A percentile compares a stretch with the other conserved stretches of the same genome.
phyloP scores from a whole-genome alignment of 2,797 vertebrate genomes.

The Hemitrygon akajei region DNA sequence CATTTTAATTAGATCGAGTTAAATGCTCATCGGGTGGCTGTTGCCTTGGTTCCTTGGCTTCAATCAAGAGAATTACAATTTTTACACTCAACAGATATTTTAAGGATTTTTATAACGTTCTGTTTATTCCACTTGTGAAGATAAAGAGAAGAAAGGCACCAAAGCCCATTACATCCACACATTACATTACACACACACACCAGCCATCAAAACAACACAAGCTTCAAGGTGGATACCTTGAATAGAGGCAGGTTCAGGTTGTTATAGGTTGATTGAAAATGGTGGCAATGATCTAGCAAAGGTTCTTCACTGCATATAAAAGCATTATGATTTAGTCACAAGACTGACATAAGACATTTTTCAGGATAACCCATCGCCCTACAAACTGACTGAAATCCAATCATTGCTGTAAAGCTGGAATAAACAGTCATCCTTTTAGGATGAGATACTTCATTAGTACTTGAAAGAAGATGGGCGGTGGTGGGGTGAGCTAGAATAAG shows the following conservation, averaged over 20 bases:
- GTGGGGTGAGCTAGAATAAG: no score
- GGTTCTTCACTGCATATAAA: neutral
- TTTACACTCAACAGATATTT: neutral
- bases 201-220: neutral
- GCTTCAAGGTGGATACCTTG: no score
- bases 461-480: no score
- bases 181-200: neutral
- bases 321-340: neutral
- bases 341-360: neutral
- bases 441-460: no score
- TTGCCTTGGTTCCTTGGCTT: neutral
- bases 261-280: neutral
- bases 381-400: no score
- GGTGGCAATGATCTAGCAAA: neutral
- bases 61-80: neutral
- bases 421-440: no score
- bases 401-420: no score
- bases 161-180: neutral
- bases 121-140: neutral
- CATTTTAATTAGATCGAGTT: neutral
- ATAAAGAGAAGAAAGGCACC: neutral
- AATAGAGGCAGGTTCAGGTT: neutral
- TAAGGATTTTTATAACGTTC: neutral
- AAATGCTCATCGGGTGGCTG: neutral
- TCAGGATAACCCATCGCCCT: neutral